phyloP scores from a whole-genome alignment of 2,888 invertebrate species.

The Dryobota labecula region DNA sequence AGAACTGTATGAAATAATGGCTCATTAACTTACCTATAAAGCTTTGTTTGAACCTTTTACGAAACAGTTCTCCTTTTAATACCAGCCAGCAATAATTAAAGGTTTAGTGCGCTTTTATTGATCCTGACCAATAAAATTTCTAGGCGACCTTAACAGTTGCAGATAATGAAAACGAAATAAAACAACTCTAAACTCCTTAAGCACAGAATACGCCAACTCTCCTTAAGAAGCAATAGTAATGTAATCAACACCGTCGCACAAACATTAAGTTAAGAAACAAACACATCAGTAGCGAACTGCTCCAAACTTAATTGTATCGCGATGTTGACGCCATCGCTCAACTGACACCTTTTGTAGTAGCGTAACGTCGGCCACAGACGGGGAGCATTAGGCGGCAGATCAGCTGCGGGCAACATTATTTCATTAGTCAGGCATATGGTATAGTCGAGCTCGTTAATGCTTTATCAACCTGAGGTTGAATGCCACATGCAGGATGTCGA shows the following conservation, averaged over 20 bases:
- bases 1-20: conserved; percentile 27
- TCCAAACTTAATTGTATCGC: conserved; percentile 44
- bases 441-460: too few relatives aligned
- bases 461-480: too few relatives aligned
- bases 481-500: too few relatives aligned
- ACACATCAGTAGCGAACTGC: conserved; percentile 43
- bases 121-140: neutral
- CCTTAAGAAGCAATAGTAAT: conserved; percentile 13
- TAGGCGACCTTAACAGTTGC: neutral
- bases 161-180: neutral
- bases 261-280: conserved; percentile 50
- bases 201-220: neutral
- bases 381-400: neutral
- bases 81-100: neutral
- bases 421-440: too few relatives aligned
- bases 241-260: conserved; percentile 19
- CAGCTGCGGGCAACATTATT: too few relatives aligned
- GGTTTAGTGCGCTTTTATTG: neutral
- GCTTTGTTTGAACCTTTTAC: neutral
- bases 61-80: neutral
- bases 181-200: neutral
- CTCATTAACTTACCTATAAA: conserved; percentile 17
- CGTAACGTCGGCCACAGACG: conserved; percentile 16
- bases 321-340: conserved; percentile 28
- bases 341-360: conserved; percentile 16